Conservation (phyloP, 2,113 vertebrate genomes). For the Nanorana parkeri region DNA sequence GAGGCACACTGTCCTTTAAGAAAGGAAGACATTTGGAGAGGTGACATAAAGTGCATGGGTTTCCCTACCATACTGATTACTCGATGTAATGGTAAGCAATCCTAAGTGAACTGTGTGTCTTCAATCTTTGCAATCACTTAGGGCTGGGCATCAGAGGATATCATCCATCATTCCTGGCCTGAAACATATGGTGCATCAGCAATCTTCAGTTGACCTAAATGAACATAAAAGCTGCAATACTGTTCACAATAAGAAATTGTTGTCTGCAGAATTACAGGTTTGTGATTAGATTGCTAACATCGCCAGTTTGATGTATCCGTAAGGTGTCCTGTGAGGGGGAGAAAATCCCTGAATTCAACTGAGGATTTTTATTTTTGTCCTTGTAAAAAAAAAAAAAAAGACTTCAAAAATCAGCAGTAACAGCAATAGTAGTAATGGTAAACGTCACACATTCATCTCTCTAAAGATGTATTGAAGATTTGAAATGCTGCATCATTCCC, state of each 20-base stretch:
- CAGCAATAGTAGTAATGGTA: too few species aligned
- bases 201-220: constrained; percentile 78
- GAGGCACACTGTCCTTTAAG: constrained; percentile 62
- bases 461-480: too few species aligned
- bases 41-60: constrained; percentile 73
- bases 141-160: constrained; percentile 82
- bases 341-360: background rate
- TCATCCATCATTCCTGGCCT: constrained; percentile 90
- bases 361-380: background rate
- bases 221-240: constrained; percentile 75
- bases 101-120: constrained; percentile 92
- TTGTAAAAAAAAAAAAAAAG: background rate
- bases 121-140: constrained; percentile 96
- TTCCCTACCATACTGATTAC: constrained; percentile 84
- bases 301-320: constrained; percentile 72
- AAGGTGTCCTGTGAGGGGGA: constrained; percentile 61
- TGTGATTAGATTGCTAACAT: constrained; percentile 81
- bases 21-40: constrained; percentile 66
- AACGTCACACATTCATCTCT: too few species aligned
- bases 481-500: too few species aligned
- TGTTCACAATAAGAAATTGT: constrained; percentile 79
- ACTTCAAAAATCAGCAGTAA: too few species aligned
- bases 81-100: constrained; percentile 84
- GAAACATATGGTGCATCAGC: constrained; percentile 87
- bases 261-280: constrained; percentile 78